Evolutionary conservation across 2,113 vertebrate genomes (phyloP), one percentile per base, ranked within the genome.

Genomic region (Eclectus roratus): DNA sequence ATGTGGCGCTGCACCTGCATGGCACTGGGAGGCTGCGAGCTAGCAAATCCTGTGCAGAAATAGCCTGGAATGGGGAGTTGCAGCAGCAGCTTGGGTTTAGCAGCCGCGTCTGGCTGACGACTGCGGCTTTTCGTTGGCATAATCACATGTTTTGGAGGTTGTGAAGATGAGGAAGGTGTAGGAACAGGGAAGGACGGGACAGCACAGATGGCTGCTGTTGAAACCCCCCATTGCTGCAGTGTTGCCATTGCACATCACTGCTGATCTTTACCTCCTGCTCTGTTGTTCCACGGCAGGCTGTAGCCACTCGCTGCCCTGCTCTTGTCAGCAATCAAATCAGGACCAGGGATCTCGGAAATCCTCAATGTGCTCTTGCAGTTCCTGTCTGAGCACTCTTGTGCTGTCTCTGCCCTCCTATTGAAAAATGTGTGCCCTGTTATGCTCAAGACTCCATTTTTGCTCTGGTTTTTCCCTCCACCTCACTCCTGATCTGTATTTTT

Each of bases 221-320:
- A 63, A 85, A 71, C 31, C 43, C 43, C 49, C 17, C 53, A 2
- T 60, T 2, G 7, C 47, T 2, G 7, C 35, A 23, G 58, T 50
- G 78, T 16, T 50, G 65, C 47, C 1, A 0, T n/a, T 70, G 76
- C n/a, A 46, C 10, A 2, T 82, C 0, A 0, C 37, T 80, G n/a
- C n/a, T 78, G 9, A 37, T n/a, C 53, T 56, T 46, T 20, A 14
- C 21, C 43, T 60, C 17, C 55, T 49, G 61, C 58, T 55, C 49
- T 74, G 28, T 31, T 71, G 7, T 28, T 81, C 43, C 20, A 8
- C 0, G 1, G 35, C 43, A 56, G 53, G 60, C 53, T 52, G 85
- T 41, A 60, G 80, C 52, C 3, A 1, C 44, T 39, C 1, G 0
- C 7, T 49, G 56, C 18, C 80, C 53, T 1, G 2, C 28, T 47